These are phyloP conservation scores for Drosophila auraria DNA, from an alignment of 1,140 invertebrate genomes.

Conservation along the genomic window DNA sequence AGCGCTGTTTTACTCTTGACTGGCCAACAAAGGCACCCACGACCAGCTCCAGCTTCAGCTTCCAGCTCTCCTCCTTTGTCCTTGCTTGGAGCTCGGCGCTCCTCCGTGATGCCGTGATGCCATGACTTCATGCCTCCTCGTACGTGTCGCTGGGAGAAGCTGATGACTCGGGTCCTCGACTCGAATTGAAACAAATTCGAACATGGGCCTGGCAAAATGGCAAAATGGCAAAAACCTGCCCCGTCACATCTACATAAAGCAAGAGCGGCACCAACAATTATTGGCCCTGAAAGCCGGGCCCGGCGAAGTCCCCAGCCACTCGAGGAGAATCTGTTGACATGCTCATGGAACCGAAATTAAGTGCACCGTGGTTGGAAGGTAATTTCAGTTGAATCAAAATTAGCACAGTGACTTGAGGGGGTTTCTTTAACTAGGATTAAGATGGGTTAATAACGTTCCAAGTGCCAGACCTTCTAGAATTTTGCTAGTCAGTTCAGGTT, in stretches of 20 bases:
- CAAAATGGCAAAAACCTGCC: conserved; percentile 52
- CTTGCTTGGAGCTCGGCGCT: neutral
- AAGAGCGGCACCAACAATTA: conserved; percentile 54
- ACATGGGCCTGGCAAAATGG: conserved; percentile 63
- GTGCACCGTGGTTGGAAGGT: conserved; percentile 40
- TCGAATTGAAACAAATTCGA: conserved; percentile 81
- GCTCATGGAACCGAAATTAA: conserved; percentile 41
- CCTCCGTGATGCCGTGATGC: conserved; percentile 13
- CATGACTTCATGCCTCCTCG: conserved; percentile 74
- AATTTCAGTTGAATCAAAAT: neutral
- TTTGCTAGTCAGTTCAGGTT: too few species aligned
- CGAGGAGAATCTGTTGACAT: conserved; percentile 55
- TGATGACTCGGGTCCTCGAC: conserved; percentile 11
- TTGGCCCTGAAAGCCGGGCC: conserved; percentile 37
- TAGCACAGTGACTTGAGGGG: neutral
- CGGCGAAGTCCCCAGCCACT: conserved; percentile 19
- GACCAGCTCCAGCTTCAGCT: neutral
- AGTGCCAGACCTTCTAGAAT: too few species aligned
- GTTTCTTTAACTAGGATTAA: too few species aligned
- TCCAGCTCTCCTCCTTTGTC: neutral
- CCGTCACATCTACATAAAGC: conserved; percentile 63
- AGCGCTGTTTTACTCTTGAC: conserved; percentile 60
- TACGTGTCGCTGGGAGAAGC: conserved; percentile 59
- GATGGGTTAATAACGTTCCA: too few species aligned
- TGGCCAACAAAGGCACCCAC: conserved; percentile 36